Conservation (phyloP, 2,113 vertebrate genomes). For the Sapayoa aenigma region DNA sequence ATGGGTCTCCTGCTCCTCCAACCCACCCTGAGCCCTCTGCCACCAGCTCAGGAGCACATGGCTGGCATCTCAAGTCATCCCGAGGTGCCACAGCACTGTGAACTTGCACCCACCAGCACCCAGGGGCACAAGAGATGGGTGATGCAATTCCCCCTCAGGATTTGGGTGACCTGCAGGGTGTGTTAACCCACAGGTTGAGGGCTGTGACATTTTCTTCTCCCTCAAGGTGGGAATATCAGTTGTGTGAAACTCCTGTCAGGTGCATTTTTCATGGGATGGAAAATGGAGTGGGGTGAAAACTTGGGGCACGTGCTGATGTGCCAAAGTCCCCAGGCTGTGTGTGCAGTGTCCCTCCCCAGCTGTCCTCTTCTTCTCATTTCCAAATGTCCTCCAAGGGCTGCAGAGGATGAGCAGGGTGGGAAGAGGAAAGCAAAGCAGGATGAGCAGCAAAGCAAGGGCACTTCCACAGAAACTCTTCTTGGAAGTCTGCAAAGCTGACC, state of each 20-base stretch:
- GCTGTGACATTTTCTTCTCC: not conserved
- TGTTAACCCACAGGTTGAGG: not conserved
- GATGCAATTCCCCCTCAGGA: not conserved
- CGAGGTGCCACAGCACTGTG: rapidly evolving
- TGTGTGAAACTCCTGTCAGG: rapidly evolving
- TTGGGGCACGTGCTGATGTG: rapidly evolving
- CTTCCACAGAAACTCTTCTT: not conserved
- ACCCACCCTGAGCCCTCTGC: not conserved
- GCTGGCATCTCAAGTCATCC: not conserved
- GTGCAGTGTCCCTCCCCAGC: not conserved
- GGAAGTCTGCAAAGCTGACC: not conserved
- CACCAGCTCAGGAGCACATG: not conserved
- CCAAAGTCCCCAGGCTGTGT: rapidly evolving
- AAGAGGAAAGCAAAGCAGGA: not conserved
- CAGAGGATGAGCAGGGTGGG: not conserved
- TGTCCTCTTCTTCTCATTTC: not conserved
- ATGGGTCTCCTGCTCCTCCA: not conserved
- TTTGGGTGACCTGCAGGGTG: rapidly evolving
- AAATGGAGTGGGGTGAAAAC: not conserved
- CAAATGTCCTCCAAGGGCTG: not conserved
- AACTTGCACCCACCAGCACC: not conserved
- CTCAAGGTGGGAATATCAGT: not conserved
- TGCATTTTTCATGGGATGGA: rapidly evolving
- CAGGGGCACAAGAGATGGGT: rapidly evolving
- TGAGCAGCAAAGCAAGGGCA: not conserved